Base-by-base conservation (phyloP, 2,113 vertebrate species). In the Shinisaurus crocodilurus region DNA sequence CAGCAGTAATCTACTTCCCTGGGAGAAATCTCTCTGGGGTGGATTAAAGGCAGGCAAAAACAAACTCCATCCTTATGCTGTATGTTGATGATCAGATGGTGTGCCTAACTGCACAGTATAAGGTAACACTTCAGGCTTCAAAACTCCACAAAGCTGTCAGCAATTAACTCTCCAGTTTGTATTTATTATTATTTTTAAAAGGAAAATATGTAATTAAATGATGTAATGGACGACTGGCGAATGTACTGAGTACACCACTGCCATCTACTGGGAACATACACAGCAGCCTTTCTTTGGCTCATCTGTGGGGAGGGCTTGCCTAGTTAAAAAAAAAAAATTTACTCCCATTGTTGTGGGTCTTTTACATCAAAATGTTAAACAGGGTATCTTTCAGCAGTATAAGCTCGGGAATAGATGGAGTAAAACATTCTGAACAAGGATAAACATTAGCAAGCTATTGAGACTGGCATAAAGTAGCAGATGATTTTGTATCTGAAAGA, bases 261-360 rank as follows among this genome's bases (percentile, higher is more conserved):
- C 76, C 75, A 70, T 86, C 76, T 86, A 16, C 84, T 90, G 63
- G 37, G 54, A 60, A 57, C 72, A 86, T 81, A n/a, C 29, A 60
- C n/a, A 60, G 37, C 27, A 57, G 34, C 48, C 37, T 76, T 63
- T 34, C 13, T 18, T 87, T 77, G 34, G 5, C 5, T 37, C n/a
- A 82, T 82, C 10, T 25, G 15, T 40, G 27, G 77, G 29, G 23
- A 45, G 48, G 2, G 7, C 32, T 69, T 29, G 2, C 40, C 50
- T 7, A 34, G 12, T 65, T 29, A 65, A 6, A 40, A 40, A 18
- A 16, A n/a, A 80, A 80, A 50, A 63, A 7, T 3, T n/a, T 40
- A 65, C 2, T 50, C 40, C 25, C 32, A n/a, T 45, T 65, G 60
- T 15, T 80, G 75, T 16, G 18, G 34, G 10, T 15, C 29, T n/a